These are phyloP conservation scores for Schlechtendalia chinensis DNA, from an alignment of 1,140 invertebrate species.

Conservation along the genomic window DNA sequence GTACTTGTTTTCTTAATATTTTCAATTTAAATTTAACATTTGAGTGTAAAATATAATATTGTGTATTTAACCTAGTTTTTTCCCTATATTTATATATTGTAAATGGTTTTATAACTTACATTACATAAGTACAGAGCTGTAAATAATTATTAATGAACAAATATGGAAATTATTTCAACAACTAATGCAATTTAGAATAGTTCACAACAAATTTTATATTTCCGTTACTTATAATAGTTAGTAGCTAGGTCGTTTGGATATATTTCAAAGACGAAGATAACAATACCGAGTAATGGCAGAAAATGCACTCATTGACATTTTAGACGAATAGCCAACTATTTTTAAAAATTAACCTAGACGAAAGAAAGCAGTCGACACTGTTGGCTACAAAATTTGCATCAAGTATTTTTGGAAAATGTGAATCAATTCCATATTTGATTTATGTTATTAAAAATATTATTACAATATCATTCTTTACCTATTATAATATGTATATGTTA, in stretches of 20 bases:
- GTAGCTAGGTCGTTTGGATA: neutral
- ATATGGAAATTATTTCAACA: neutral
- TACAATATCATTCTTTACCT: neutral
- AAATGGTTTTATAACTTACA: too few relatives aligned
- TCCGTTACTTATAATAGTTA: neutral
- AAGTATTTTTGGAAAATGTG: slow-evolving; percentile 27
- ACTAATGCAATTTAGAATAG: neutral
- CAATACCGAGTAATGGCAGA: slow-evolving; percentile 7
- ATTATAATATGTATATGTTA: neutral
- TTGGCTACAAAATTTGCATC: slow-evolving; percentile 13
- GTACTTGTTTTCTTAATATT: too few relatives aligned
- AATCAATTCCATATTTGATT: slow-evolving; percentile 24
- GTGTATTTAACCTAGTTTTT: too few relatives aligned
- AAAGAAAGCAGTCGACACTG: neutral
- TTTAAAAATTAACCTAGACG: slow-evolving; percentile 6
- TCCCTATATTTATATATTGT: neutral
- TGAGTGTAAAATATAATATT: too few relatives aligned
- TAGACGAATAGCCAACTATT: slow-evolving; percentile 5
- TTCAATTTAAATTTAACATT: too few relatives aligned
- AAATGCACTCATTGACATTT: slow-evolving; percentile 28
- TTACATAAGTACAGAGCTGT: too few relatives aligned
- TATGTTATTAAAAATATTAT: neutral
- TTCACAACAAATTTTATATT: neutral
- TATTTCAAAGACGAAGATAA: slow-evolving; percentile 1
- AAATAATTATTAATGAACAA: neutral